Evolutionary conservation across 2,113 vertebrate species (phyloP).

Genomic region (Myiagra hebetior): DNA sequence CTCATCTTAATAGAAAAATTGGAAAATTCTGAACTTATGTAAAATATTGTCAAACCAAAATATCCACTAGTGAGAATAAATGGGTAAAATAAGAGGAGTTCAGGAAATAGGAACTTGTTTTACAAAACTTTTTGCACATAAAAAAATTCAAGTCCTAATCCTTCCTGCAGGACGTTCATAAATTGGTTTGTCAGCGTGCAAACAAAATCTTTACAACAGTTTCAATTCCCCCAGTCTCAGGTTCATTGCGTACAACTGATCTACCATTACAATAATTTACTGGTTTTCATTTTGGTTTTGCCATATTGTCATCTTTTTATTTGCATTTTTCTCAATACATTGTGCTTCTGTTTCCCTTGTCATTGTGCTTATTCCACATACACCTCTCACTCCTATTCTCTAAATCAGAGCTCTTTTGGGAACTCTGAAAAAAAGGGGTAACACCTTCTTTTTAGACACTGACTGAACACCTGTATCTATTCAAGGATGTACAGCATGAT

Average conservation of each 20-base stretch:
- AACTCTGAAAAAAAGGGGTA: background rate
- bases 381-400: background rate
- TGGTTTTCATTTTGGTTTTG: background rate
- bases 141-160: background rate
- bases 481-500: background rate
- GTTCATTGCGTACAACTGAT: background rate
- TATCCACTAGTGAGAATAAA: background rate
- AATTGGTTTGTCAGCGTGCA: background rate
- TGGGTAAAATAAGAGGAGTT: background rate
- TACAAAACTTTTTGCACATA: background rate
- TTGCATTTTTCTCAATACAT: background rate
- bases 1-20: background rate
- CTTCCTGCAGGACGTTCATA: fast-evolving
- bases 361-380: fast-evolving
- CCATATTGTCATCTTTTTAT: background rate
- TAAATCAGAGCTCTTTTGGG: background rate
- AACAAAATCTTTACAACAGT: background rate
- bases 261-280: background rate
- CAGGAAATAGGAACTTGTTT: background rate
- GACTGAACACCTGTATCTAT: background rate
- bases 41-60: background rate
- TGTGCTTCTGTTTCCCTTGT: background rate
- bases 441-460: background rate
- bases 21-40: background rate
- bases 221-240: background rate